These are phyloP conservation scores for Gari tellinella DNA, from an alignment of 2,888 invertebrate species.

Conservation along the genomic window DNA sequence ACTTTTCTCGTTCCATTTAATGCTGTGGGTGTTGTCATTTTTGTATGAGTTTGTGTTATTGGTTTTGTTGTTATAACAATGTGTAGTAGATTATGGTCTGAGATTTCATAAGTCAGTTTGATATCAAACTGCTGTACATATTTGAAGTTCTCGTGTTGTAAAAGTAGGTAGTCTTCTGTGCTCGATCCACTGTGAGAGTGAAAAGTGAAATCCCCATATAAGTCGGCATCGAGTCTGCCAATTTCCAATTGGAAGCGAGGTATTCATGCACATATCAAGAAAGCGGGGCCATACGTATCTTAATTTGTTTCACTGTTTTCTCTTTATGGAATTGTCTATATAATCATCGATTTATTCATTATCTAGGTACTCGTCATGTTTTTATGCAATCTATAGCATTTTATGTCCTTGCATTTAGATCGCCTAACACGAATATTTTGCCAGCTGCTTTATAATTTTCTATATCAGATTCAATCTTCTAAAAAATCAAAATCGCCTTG, in stretches of 20 bases:
- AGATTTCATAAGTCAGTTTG: not conserved
- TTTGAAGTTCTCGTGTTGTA: not conserved
- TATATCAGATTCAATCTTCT: constrained; percentile 2
- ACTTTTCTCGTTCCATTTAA: constrained; percentile 7
- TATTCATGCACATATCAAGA: too few relatives aligned
- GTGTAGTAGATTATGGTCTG: not conserved
- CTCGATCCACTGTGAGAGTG: too few relatives aligned
- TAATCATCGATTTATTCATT: not conserved
- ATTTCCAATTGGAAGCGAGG: too few relatives aligned
- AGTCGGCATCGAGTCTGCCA: too few relatives aligned
- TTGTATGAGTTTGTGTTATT: not conserved
- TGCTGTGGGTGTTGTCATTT: not conserved
- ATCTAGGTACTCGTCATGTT: not conserved
- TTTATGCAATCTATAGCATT: not conserved
- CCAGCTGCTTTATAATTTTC: not conserved
- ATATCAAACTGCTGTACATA: not conserved
- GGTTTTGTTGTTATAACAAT: not conserved
- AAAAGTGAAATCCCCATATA: too few relatives aligned
- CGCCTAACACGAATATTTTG: too few relatives aligned
- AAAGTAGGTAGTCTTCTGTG: not conserved
- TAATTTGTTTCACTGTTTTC: too few relatives aligned
- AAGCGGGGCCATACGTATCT: too few relatives aligned
- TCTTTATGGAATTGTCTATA: not conserved
- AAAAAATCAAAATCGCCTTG: constrained; percentile 1
- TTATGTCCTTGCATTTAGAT: not conserved